Conservation (phyloP, 2,113 vertebrate species). For the Octodon degus region DNA sequence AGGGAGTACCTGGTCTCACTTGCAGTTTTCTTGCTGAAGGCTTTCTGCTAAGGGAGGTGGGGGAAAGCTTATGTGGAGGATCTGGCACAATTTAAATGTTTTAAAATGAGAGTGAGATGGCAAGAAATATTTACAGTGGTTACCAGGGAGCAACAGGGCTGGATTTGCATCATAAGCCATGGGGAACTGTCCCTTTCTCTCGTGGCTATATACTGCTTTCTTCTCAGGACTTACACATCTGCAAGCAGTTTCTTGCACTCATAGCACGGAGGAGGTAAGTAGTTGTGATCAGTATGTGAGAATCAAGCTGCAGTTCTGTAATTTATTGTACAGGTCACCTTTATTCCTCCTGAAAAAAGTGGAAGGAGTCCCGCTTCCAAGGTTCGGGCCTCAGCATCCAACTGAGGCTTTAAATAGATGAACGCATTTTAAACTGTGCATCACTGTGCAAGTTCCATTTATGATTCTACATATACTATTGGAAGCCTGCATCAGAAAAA, state of each 20-base stretch:
- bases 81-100: not conserved
- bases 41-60: not conserved
- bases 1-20: not conserved
- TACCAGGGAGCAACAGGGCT: not conserved
- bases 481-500: not conserved
- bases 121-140: not conserved
- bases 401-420: not conserved
- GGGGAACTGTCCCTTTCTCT: not conserved
- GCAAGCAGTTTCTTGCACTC: not conserved
- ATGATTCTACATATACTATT: not conserved
- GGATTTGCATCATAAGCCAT: not conserved
- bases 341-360: not conserved
- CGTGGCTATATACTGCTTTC: not conserved
- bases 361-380: no score
- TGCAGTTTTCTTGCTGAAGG: constrained; percentile 7
- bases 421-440: not conserved
- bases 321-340: not conserved
- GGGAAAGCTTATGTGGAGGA: not conserved
- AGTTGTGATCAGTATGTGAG: not conserved
- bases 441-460: not conserved
- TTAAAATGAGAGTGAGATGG: not conserved
- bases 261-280: not conserved
- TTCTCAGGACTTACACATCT: not conserved
- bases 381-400: not conserved
- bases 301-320: not conserved